phyloP scores from a whole-genome alignment of 2,888 invertebrate genomes.

The Beris morrisii region DNA sequence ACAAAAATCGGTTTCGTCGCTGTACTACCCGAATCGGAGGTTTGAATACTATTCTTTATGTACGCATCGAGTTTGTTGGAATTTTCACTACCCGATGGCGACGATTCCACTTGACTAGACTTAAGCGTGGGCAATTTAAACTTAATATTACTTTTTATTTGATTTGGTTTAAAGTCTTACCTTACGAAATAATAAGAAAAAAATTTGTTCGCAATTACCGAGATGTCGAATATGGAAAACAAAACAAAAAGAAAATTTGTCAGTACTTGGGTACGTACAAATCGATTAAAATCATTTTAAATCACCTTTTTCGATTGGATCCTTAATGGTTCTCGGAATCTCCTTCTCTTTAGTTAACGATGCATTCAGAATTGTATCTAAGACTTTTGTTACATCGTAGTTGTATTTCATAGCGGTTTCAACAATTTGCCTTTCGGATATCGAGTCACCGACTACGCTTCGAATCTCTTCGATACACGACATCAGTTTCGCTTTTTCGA shows the following conservation, averaged over 20 bases:
- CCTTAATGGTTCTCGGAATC: conserved; percentile 41
- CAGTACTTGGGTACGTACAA: not conserved
- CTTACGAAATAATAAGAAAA: conserved; percentile 38
- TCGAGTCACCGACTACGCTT: conserved; percentile 75
- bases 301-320: conserved; percentile 49
- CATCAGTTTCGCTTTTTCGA: conserved; percentile 73
- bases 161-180: conserved; percentile 37
- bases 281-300: not conserved
- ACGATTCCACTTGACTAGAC: not conserved
- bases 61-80: conserved; percentile 29
- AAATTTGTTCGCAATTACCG: conserved; percentile 24
- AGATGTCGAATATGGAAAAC: conserved; percentile 26
- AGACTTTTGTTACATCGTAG: conserved; percentile 71
- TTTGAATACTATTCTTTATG: conserved; percentile 31
- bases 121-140: conserved; percentile 13
- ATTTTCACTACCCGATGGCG: not conserved
- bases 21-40: not conserved
- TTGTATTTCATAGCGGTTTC: conserved; percentile 71
- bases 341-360: conserved; percentile 8
- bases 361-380: conserved; percentile 71
- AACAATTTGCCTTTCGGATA: conserved; percentile 72
- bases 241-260: conserved; percentile 26
- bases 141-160: conserved; percentile 22
- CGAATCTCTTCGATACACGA: conserved; percentile 84
- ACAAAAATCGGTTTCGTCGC: conserved; percentile 28